Conservation (phyloP, 2,888 invertebrate genomes). For the Creontiades dilutus region DNA sequence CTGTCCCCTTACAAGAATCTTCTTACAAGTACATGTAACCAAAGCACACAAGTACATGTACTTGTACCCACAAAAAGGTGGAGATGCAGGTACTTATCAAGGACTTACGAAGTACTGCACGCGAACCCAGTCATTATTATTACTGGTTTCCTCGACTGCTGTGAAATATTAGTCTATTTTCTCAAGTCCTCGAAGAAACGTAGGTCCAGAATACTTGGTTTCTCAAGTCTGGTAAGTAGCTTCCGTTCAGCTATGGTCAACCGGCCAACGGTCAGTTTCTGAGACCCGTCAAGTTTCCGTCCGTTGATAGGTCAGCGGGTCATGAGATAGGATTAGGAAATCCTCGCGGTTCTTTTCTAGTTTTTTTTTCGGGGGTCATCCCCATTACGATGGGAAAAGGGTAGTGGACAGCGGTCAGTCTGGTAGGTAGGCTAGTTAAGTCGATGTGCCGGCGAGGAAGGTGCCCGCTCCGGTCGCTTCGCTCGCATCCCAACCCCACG, state of each 20-base stretch:
- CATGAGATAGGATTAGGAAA: conserved; percentile 58
- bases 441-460: background rate
- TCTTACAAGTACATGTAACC: too few species aligned
- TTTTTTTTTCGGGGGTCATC: conserved; percentile 2
- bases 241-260: background rate
- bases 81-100: too few species aligned
- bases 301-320: conserved; percentile 60
- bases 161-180: too few species aligned
- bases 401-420: conserved; percentile 25
- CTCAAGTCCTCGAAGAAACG: too few species aligned
- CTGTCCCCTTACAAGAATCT: too few species aligned
- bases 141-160: too few species aligned
- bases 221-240: background rate
- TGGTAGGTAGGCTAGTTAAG: background rate
- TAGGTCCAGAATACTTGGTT: too few species aligned
- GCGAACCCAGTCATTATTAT: too few species aligned
- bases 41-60: too few species aligned
- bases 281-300: background rate
- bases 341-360: background rate
- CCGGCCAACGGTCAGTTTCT: conserved; percentile 13
- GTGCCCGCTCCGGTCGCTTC: background rate
- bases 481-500: background rate
- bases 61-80: too few species aligned
- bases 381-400: conserved; percentile 19
- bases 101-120: too few species aligned